Conservation (phyloP, 1,140 invertebrate species). For the Uloborus diversus region DNA sequence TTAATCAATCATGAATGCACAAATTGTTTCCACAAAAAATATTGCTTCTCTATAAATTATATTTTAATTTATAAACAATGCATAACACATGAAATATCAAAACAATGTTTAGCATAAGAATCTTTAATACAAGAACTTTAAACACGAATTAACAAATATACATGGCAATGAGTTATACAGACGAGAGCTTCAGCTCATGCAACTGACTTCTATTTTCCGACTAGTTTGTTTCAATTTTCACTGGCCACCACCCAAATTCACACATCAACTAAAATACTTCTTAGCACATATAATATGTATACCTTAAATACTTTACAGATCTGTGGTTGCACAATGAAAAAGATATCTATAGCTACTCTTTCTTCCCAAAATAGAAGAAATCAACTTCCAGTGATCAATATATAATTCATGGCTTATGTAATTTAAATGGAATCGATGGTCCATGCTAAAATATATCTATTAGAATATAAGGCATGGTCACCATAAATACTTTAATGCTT, state of each 20-base stretch:
- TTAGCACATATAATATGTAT: constrained; percentile 35
- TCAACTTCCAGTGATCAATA: constrained; percentile 28
- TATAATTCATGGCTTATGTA: constrained; percentile 33
- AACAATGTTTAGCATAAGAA: constrained; percentile 54
- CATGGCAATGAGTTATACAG: constrained; percentile 57
- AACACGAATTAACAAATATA: constrained; percentile 57
- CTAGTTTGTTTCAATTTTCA: constrained; percentile 54
- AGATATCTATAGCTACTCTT: constrained; percentile 53
- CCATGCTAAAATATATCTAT: constrained; percentile 30
- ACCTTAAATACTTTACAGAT: constrained; percentile 45
- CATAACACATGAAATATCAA: no score
- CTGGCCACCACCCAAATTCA: constrained; percentile 40
- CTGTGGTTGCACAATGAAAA: constrained; percentile 54
- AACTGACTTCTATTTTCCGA: constrained; percentile 55
- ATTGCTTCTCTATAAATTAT: no score
- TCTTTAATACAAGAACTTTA: constrained; percentile 56
- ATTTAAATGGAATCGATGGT: constrained; percentile 27
- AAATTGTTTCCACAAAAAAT: no score
- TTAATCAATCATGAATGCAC: no score
- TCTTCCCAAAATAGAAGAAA: constrained; percentile 48
- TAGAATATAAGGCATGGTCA: constrained; percentile 41
- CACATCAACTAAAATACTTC: constrained; percentile 32
- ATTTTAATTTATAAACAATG: no score
- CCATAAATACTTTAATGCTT: constrained; percentile 18
- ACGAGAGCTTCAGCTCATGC: constrained; percentile 49